phyloP scores from a whole-genome alignment of 2,797 vertebrate species.

The Poecilia gillii region DNA sequence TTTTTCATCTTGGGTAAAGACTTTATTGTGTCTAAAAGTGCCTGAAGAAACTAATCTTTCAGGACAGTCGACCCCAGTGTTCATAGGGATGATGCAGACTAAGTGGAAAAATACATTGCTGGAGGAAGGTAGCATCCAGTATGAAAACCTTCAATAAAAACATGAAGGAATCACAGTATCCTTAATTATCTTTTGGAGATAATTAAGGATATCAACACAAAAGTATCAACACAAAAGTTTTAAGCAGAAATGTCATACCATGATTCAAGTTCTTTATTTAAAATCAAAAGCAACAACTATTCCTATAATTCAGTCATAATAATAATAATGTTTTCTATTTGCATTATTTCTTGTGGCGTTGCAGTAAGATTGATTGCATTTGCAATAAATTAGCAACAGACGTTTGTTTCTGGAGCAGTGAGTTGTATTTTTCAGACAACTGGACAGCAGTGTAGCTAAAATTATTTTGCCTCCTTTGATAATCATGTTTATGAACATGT shows the following conservation, averaged over 20 bases:
- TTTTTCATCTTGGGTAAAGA: conserved; percentile 28
- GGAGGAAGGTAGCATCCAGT: background rate
- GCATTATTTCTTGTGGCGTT: background rate
- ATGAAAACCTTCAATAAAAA: background rate
- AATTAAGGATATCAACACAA: no score
- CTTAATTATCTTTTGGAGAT: no score
- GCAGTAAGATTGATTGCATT: background rate
- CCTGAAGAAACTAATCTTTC: conserved; percentile 67
- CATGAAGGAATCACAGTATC: background rate
- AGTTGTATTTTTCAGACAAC: background rate
- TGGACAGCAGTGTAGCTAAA: background rate
- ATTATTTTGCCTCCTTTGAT: background rate
- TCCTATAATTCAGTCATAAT: background rate
- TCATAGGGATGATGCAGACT: conserved; percentile 23
- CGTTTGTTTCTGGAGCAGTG: background rate
- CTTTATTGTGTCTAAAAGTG: conserved; percentile 63
- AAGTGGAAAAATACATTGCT: conserved; percentile 30
- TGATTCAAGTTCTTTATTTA: background rate
- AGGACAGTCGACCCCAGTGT: conserved; percentile 33
- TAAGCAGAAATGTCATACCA: background rate
- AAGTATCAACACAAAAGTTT: background rate
- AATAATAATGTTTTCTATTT: background rate
- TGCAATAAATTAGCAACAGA: background rate
- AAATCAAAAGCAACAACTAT: background rate
- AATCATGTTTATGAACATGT: background rate